Conservation (phyloP, 1,140 invertebrate species). For the Hestina assimilis region DNA sequence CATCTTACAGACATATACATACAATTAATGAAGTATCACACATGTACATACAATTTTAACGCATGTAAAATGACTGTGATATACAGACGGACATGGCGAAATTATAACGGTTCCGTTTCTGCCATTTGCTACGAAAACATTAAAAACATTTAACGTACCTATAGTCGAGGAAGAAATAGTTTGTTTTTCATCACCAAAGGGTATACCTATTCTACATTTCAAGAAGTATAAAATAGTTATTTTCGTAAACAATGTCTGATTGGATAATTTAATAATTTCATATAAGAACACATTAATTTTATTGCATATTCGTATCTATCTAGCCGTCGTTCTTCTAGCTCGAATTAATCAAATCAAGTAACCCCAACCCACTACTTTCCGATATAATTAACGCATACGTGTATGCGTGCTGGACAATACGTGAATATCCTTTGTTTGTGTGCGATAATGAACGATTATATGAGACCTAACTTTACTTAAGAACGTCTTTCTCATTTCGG, state of each 20-base stretch:
- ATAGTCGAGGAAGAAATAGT: no score
- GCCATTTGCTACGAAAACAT: no score
- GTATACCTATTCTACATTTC: no score
- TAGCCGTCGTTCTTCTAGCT: conserved; percentile 64
- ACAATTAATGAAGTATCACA: no score
- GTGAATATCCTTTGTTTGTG: conserved; percentile 57
- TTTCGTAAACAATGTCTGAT: background rate
- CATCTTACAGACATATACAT: no score
- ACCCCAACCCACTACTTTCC: conserved; percentile 75
- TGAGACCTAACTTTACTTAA: conserved; percentile 55
- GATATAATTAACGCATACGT: conserved; percentile 75
- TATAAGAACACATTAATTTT: conserved; percentile 58
- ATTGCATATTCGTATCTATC: conserved; percentile 54
- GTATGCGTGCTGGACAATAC: conserved; percentile 69
- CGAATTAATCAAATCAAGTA: conserved; percentile 78
- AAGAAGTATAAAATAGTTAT: no score
- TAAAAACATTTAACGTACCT: no score
- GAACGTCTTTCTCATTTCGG: conserved; percentile 37
- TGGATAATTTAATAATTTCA: background rate
- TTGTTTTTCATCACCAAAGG: no score
- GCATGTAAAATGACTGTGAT: no score
- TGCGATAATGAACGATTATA: conserved; percentile 77
- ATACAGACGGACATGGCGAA: no score
- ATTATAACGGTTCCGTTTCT: no score
- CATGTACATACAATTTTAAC: no score